Evolutionary conservation across 2,797 vertebrate species (phyloP).

Genomic region (Bradypodion pumilum): DNA sequence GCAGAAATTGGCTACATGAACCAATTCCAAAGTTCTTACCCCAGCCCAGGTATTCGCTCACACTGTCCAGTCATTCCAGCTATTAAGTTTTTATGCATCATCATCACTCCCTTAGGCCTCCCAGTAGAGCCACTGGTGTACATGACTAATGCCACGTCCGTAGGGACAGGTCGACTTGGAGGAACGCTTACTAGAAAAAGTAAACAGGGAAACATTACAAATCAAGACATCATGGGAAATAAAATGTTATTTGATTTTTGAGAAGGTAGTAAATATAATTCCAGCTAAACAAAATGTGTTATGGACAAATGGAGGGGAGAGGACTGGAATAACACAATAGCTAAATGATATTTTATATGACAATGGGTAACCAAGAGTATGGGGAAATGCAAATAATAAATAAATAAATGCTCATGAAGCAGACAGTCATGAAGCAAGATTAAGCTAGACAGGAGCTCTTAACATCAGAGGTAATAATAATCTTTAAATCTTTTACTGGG

Average conservation of each 20-base stretch:
- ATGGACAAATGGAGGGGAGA: neutral
- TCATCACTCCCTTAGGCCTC: conserved; percentile 95
- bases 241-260: neutral
- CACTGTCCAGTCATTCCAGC: conserved; percentile 97
- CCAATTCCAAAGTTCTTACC: conserved; percentile 78
- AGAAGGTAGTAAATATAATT: neutral
- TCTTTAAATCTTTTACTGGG: neutral
- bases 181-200: conserved; percentile 73
- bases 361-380: neutral
- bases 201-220: neutral
- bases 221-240: neutral
- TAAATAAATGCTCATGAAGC: too few species aligned
- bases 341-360: neutral
- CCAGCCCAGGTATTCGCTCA: conserved; percentile 93
- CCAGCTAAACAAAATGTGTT: neutral
- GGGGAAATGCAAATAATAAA: too few species aligned
- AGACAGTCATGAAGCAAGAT: neutral
- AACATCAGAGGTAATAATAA: neutral
- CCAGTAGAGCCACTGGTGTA: conserved; percentile 98
- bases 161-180: conserved; percentile 82
- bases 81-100: conserved; percentile 93
- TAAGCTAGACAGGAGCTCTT: neutral
- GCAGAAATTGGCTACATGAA: too few species aligned
- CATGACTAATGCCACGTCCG: conserved; percentile 94
- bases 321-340: too few species aligned